Percentiles rank a stretch among this genome's conserved stretches.
phyloP scores from a whole-genome alignment of 1,140 invertebrate species.

The Papilio dardanus region DNA sequence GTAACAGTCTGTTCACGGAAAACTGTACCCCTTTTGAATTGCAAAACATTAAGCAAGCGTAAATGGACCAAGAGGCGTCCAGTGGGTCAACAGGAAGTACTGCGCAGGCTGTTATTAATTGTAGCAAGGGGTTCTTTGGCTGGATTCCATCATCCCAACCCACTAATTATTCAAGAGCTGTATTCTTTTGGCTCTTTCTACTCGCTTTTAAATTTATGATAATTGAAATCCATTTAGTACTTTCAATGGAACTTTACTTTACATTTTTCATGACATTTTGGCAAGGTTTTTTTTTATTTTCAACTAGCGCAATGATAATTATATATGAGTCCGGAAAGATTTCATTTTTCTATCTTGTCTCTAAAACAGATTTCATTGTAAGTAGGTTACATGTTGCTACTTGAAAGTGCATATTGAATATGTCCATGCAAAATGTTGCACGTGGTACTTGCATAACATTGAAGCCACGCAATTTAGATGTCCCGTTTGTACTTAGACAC shows the following conservation, averaged over 20 bases:
- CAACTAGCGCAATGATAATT: neutral
- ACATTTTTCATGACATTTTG: neutral
- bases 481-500: neutral
- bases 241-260: neutral
- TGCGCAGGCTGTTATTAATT: neutral
- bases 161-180: neutral
- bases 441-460: neutral
- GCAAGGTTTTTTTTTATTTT: neutral
- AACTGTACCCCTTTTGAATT: conserved; percentile 6
- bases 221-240: conserved; percentile 1
- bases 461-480: neutral
- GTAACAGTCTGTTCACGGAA: neutral
- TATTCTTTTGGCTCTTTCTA: conserved; percentile 23
- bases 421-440: neutral
- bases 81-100: conserved; percentile 8
- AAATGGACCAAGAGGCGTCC: neutral
- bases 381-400: too few species aligned
- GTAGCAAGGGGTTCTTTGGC: conserved; percentile 2
- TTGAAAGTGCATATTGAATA: neutral
- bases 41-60: neutral
- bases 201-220: conserved; percentile 21
- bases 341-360: neutral
- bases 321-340: too few species aligned
- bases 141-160: neutral
- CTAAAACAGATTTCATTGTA: neutral